A percentile compares a stretch with the other conserved stretches of the same genome.
These are phyloP conservation scores for Heliconius hortense DNA, from an alignment of 2,888 invertebrate genomes.

Conservation along the genomic window DNA sequence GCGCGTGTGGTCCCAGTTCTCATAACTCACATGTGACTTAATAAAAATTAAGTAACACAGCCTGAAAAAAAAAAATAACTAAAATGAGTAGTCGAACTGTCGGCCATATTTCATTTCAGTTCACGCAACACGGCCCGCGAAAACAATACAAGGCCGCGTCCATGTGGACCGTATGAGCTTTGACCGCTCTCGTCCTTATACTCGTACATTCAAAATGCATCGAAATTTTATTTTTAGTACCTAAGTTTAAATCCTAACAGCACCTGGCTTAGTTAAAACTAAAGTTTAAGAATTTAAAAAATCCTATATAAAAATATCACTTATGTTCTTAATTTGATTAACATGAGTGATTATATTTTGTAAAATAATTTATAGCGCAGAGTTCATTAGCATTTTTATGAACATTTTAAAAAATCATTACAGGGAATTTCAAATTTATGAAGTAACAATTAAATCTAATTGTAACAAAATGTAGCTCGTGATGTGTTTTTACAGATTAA, in stretches of 20 bases:
- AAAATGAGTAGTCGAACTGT: slow-evolving; percentile 77
- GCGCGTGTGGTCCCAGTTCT: slow-evolving; percentile 77
- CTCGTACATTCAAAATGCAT: slow-evolving; percentile 14
- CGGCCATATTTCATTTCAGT: slow-evolving; percentile 77
- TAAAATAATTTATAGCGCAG: not conserved
- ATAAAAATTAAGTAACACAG: slow-evolving; percentile 80
- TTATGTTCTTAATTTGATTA: slow-evolving; percentile 3
- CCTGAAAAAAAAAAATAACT: slow-evolving; percentile 73
- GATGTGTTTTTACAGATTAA: slow-evolving; percentile 14
- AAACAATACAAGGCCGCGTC: slow-evolving; percentile 79
- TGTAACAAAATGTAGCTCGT: slow-evolving; percentile 15
- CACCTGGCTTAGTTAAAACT: not conserved
- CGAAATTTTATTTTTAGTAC: slow-evolving; percentile 25
- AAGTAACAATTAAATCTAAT: slow-evolving; percentile 19
- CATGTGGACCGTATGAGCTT: slow-evolving; percentile 35
- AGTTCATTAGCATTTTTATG: slow-evolving; percentile 26
- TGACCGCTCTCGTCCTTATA: slow-evolving; percentile 30
- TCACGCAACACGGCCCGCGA: slow-evolving; percentile 79
- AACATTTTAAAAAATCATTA: slow-evolving; percentile 21
- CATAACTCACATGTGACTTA: slow-evolving; percentile 79
- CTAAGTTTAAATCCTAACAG: not conserved
- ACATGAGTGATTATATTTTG: not conserved
- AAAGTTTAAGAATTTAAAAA: not conserved
- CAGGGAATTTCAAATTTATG: slow-evolving; percentile 21
- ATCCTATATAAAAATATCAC: not conserved